Percentiles rank a stretch among this genome's conserved stretches.
phyloP scores from a whole-genome alignment of 2,113 vertebrate genomes.

The Fukomys damarensis region DNA sequence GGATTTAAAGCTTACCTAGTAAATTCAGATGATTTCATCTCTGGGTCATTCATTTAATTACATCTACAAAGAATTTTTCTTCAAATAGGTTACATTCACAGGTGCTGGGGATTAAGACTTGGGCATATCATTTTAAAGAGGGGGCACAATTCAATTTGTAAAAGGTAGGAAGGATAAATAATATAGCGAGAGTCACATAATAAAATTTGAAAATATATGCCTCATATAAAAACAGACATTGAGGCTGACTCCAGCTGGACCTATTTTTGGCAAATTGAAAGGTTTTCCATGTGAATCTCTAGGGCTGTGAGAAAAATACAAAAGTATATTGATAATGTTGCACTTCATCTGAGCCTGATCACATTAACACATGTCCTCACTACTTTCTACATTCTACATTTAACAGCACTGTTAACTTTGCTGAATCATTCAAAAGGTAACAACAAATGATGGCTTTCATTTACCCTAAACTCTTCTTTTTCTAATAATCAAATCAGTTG shows the following conservation, averaged over 20 bases:
- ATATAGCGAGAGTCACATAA: background rate
- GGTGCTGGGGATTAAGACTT: background rate
- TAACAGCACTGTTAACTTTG: background rate
- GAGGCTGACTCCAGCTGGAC: background rate
- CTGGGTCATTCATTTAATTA: background rate
- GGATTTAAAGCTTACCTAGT: background rate
- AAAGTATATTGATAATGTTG: background rate
- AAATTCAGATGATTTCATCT: background rate
- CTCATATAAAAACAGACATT: background rate
- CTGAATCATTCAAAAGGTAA: background rate
- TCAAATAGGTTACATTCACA: background rate
- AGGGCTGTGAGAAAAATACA: background rate
- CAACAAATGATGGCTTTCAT: background rate
- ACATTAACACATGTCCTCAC: background rate
- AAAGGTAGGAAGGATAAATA: background rate
- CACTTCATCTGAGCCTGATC: background rate
- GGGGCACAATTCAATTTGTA: background rate
- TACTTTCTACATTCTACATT: background rate
- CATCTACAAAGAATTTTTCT: background rate
- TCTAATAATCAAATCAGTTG: constrained; percentile 9
- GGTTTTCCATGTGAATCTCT: background rate
- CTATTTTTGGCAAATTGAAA: background rate
- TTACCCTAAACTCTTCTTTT: background rate
- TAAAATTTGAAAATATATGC: background rate
- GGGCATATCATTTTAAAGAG: background rate